Conservation (phyloP, 2,888 invertebrate species). For the Trissolcus brochymenae region DNA sequence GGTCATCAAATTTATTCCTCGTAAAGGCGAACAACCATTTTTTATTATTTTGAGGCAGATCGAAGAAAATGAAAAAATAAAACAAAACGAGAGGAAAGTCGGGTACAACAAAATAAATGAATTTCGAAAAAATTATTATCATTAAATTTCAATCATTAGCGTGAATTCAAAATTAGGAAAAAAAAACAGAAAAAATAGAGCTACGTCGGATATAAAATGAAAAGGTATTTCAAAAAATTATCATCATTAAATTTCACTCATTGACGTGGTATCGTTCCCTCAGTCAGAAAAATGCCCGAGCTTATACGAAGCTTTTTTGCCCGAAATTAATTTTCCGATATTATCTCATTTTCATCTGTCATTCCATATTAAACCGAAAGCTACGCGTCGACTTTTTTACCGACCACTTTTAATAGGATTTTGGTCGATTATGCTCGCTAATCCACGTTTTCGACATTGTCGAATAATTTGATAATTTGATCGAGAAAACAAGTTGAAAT, state of each 20-base stretch:
- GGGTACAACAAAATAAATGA: neutral
- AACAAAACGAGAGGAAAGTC: neutral
- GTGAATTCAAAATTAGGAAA: too few relatives aligned
- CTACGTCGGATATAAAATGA: too few relatives aligned
- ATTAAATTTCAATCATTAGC: constrained; percentile 21
- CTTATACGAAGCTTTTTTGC: constrained; percentile 9
- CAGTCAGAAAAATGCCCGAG: constrained; percentile 1
- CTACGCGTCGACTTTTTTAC: constrained; percentile 13
- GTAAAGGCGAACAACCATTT: too few relatives aligned
- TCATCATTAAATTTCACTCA: constrained; percentile 16
- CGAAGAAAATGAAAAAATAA: neutral
- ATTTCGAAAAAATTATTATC: constrained; percentile 11
- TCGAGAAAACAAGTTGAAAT: constrained; percentile 2
- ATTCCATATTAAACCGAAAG: constrained; percentile 34
- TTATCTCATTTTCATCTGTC: constrained; percentile 38
- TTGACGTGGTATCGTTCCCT: constrained; percentile 13
- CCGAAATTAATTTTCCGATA: constrained; percentile 40
- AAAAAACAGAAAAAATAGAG: too few relatives aligned
- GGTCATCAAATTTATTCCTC: neutral
- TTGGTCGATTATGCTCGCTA: constrained; percentile 24
- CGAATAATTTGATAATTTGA: constrained; percentile 34
- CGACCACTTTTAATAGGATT: constrained; percentile 8
- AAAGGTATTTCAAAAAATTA: too few relatives aligned
- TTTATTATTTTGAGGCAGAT: too few relatives aligned
- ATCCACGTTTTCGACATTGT: constrained; percentile 29